Percentiles rank a stretch among this genome's conserved stretches.
phyloP scores from a whole-genome alignment of 2,888 invertebrate species.

The Tuberolachnus salignus region DNA sequence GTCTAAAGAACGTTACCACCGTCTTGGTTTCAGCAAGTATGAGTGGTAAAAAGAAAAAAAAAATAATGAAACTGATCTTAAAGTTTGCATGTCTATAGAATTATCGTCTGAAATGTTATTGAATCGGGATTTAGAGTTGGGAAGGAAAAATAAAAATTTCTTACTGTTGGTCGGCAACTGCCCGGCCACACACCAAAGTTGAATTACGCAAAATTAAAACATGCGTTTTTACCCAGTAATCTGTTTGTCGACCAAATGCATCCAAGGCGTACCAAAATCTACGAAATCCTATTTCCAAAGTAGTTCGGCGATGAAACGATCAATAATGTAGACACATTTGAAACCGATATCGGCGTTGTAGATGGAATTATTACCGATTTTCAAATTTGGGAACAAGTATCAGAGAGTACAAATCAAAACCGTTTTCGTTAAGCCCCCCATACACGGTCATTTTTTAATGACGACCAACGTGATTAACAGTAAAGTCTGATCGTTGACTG shows the following conservation, averaged over 20 bases:
- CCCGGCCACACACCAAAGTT: slow-evolving; percentile 59
- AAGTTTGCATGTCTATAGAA: not conserved
- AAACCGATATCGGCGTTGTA: too few species aligned
- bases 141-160: slow-evolving; percentile 54
- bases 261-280: slow-evolving; percentile 36
- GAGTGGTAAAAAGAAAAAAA: slow-evolving; percentile 28
- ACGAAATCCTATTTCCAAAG: slow-evolving; percentile 38
- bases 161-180: slow-evolving; percentile 61
- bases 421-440: slow-evolving; percentile 60
- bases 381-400: slow-evolving; percentile 60
- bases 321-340: slow-evolving; percentile 57
- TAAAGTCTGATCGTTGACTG: too few species aligned
- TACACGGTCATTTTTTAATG: too few species aligned
- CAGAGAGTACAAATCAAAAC: slow-evolving; percentile 59
- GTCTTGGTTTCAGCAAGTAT: slow-evolving; percentile 3
- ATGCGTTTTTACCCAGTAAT: slow-evolving; percentile 29
- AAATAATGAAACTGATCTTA: slow-evolving; percentile 14
- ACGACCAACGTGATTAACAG: too few species aligned
- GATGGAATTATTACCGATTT: too few species aligned
- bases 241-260: slow-evolving; percentile 25
- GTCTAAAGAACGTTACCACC: not conserved
- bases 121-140: slow-evolving; percentile 13
- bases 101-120: slow-evolving; percentile 5
- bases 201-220: slow-evolving; percentile 10
- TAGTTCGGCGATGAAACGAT: slow-evolving; percentile 41